Evolutionary conservation across 1,140 invertebrate genomes (phyloP).

Genomic region (Drosophila subobscura): DNA sequence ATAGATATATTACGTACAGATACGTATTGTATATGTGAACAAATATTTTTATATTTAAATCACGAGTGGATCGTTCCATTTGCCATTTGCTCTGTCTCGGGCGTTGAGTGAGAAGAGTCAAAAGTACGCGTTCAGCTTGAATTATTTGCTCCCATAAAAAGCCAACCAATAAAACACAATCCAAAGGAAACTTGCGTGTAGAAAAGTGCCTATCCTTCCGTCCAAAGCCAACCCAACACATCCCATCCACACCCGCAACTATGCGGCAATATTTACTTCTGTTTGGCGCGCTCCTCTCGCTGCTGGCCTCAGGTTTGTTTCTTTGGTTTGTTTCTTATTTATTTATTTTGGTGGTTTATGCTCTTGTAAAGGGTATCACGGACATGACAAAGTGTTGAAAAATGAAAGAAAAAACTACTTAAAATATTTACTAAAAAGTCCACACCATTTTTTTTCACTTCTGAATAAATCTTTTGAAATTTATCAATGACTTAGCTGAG

Average conservation of each 20-base stretch:
- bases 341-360: constrained; percentile 1
- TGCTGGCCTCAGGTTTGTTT: constrained; percentile 65
- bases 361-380: no score
- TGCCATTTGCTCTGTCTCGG: constrained; percentile 18
- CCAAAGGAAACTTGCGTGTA: constrained; percentile 8
- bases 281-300: constrained; percentile 47
- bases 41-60: constrained; percentile 50
- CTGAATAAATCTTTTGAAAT: no score
- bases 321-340: constrained; percentile 8
- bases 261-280: constrained; percentile 72
- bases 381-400: background rate
- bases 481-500: no score
- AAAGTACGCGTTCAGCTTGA: constrained; percentile 38
- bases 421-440: no score
- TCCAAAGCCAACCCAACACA: background rate
- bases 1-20: constrained; percentile 2
- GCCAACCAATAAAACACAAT: constrained; percentile 21
- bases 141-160: constrained; percentile 34
- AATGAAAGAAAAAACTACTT: background rate
- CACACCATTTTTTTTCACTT: background rate
- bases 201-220: constrained; percentile 33
- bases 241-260: constrained; percentile 22
- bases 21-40: background rate
- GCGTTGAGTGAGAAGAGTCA: constrained; percentile 52
- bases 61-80: constrained; percentile 47